phyloP scores from a whole-genome alignment of 2,797 vertebrate species.

The Serranus cabrilla region DNA sequence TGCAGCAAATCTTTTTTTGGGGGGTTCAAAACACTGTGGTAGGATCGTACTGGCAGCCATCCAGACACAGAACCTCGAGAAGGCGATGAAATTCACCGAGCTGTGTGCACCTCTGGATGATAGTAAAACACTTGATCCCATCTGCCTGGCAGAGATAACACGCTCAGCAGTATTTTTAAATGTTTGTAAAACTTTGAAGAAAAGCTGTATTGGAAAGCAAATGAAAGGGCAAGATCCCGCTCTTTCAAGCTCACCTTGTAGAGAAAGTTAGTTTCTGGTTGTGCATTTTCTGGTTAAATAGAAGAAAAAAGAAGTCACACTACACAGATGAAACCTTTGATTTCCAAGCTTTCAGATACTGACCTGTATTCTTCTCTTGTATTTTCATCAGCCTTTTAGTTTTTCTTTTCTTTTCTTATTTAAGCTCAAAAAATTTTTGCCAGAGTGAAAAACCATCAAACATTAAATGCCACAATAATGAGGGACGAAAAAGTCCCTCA shows the following conservation, averaged over 20 bases:
- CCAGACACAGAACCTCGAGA: too few species aligned
- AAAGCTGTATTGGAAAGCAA: not conserved
- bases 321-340: not conserved
- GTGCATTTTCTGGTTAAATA: not conserved
- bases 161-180: too few species aligned
- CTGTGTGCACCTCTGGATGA: too few species aligned
- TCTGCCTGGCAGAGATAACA: too few species aligned
- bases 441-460: constrained; percentile 18
- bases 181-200: too few species aligned
- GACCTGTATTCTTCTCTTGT: not conserved
- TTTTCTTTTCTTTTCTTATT: constrained; percentile 10
- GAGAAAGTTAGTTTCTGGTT: not conserved
- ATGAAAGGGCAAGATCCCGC: not conserved
- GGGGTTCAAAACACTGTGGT: too few species aligned
- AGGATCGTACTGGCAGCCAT: too few species aligned
- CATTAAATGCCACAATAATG: constrained; percentile 33
- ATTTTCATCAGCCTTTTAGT: not conserved
- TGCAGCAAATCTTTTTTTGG: too few species aligned
- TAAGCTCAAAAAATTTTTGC: not conserved
- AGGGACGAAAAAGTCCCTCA: constrained; percentile 11
- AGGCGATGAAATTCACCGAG: too few species aligned
- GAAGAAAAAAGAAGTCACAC: not conserved
- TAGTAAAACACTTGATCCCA: too few species aligned
- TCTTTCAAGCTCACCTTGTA: not conserved
- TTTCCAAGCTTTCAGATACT: not conserved